These are phyloP conservation scores for Synergus umbraculus DNA, from an alignment of 2,888 invertebrate genomes.

Conservation along the genomic window DNA sequence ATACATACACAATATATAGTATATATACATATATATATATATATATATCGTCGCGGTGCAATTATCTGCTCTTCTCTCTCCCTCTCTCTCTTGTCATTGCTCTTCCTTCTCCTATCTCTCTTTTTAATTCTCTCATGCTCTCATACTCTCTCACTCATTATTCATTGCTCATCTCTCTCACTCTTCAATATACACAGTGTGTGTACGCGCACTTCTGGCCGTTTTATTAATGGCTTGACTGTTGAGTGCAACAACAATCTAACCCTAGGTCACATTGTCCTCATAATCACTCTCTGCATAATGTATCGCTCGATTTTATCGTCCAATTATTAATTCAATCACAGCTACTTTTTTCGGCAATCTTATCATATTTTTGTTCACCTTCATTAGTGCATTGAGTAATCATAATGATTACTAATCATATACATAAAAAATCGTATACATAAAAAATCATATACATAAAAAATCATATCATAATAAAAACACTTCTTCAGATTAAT, in stretches of 20 bases:
- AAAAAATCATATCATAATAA: too few relatives aligned
- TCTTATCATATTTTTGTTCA: constrained; percentile 5
- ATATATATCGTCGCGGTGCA: background rate
- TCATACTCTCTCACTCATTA: background rate
- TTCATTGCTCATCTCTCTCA: background rate
- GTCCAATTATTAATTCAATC: constrained; percentile 18
- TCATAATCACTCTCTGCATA: constrained; percentile 18
- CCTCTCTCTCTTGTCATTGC: background rate
- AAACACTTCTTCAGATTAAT: background rate
- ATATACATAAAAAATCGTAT: too few relatives aligned
- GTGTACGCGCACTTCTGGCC: background rate
- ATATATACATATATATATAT: too few relatives aligned
- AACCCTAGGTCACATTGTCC: constrained; percentile 33
- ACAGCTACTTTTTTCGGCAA: background rate
- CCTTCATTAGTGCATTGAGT: background rate
- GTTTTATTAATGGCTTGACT: constrained; percentile 35
- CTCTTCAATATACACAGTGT: background rate
- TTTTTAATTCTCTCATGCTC: background rate
- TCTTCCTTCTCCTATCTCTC: background rate
- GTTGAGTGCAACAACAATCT: constrained; percentile 36
- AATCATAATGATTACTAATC: background rate
- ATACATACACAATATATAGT: background rate
- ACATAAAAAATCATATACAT: too few relatives aligned
- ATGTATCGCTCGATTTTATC: constrained; percentile 20
- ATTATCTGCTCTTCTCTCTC: constrained; percentile 6